phyloP scores from a whole-genome alignment of 2,888 invertebrate species.

The Scaptomyza parva region DNA sequence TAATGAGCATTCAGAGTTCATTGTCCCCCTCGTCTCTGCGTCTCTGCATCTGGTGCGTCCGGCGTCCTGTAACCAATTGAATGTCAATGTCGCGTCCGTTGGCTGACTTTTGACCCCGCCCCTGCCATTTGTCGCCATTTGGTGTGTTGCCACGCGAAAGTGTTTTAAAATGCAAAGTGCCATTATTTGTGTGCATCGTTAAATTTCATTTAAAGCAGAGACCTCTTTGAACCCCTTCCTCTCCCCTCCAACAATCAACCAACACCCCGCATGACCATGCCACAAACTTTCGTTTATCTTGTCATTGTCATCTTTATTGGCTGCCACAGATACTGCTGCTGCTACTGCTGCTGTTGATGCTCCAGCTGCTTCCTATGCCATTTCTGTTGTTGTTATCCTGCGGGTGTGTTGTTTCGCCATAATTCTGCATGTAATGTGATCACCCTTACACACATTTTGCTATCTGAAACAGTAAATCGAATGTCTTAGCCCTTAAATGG shows the following conservation, averaged over 20 bases:
- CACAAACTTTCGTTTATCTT: constrained; percentile 65
- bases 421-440: constrained; percentile 72
- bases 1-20: constrained; percentile 65
- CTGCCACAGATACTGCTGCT: constrained; percentile 36
- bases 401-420: constrained; percentile 65
- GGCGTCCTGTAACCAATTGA: constrained; percentile 53
- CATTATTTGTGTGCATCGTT: constrained; percentile 77
- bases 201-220: constrained; percentile 76
- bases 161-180: constrained; percentile 77
- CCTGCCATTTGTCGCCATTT: constrained; percentile 28
- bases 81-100: constrained; percentile 62
- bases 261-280: constrained; percentile 4
- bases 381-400: constrained; percentile 41
- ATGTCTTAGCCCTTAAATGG: constrained; percentile 25
- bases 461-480: constrained; percentile 46
- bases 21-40: constrained; percentile 14
- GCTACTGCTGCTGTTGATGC: constrained; percentile 37
- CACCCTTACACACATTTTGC: constrained; percentile 33
- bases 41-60: constrained; percentile 4
- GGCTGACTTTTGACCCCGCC: constrained; percentile 58
- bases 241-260: not conserved
- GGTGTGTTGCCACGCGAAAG: constrained; percentile 53
- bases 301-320: constrained; percentile 74
- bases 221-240: not conserved
- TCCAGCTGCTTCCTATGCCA: no score